Evolutionary conservation across 2,888 invertebrate genomes (phyloP), one percentile per base, ranked within the genome.

Genomic region (Drosophila histrio): DNA sequence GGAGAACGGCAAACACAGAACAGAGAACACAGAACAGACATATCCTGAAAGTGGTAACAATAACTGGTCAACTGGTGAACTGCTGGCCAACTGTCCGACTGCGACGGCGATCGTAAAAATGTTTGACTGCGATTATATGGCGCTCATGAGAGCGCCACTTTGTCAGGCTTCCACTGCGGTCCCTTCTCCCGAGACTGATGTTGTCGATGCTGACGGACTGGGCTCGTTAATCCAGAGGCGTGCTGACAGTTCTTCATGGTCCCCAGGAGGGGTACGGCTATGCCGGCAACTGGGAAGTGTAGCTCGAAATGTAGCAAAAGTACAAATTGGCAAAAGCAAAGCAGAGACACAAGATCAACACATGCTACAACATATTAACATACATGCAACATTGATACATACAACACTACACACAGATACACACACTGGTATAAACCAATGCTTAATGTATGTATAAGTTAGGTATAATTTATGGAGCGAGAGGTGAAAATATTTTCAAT

Each of bases 121-220:
- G 89, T 88, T 89, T 85, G 73, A 85, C 88, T 87, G 85, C 87
- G 80, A 86, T 88, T 88, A 88, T 88, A 89, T 88, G 87, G 89
- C 87, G 87, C 89, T 87, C 87, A 72, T 70, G 75, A 70, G 83
- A 87, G 89, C 89, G 87, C 87, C 87, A 87, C 89, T 85, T 68
- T 78, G 87, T 69, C 75, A 79, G 70, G 41, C 47, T 7, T 30
- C 19, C 26, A 30, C 21, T 4, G 13, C 8, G 15, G 38, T 6
- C 50, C 50, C 38, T 52, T 38, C 38, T 28, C 19, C 46, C n/a
- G 38, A 26, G 50, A 41, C 39, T 39, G 52, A 26, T 26, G 38
- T 13, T 15, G 22, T 11, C 17, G 50, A 32, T 32, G 72, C 66
- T 74, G 73, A 74, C 73, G 74, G 74, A 74, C 68, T 77, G 61